Conservation (phyloP, 2,797 vertebrate genomes). For the Pyrocephalus nanus region DNA sequence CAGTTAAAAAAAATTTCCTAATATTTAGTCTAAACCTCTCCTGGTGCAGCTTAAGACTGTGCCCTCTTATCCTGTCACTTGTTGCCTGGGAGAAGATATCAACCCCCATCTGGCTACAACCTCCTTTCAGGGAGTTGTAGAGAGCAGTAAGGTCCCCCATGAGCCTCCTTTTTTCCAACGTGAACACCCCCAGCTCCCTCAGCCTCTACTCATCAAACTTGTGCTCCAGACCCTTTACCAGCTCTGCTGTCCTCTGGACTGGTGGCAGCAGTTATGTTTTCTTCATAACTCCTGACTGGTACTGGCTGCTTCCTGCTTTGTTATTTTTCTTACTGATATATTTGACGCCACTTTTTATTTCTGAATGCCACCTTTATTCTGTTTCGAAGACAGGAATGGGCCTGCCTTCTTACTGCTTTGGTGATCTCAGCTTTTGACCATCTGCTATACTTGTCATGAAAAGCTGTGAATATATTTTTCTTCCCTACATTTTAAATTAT, state of each 20-base stretch:
- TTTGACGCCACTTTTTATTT: neutral
- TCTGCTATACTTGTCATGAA: neutral
- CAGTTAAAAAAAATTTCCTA: neutral
- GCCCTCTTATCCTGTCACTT: neutral
- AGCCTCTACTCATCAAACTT: neutral
- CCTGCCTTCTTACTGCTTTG: neutral
- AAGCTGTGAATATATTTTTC: neutral
- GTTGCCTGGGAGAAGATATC: neutral
- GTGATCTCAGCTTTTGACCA: neutral
- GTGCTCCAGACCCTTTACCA: neutral
- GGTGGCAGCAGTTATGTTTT: neutral
- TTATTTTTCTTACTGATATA: neutral
- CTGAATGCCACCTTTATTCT: neutral
- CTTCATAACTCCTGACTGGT: neutral
- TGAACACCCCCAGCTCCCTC: neutral
- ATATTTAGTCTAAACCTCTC: neutral
- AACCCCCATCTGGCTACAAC: neutral
- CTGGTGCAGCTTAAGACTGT: neutral
- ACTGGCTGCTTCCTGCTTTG: neutral
- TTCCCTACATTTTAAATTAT: neutral
- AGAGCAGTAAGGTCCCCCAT: accelerated
- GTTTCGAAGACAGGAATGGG: neutral
- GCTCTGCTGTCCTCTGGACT: neutral
- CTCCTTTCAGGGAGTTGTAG: neutral
- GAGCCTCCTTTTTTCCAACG: neutral